Conservation (phyloP, 2,113 vertebrate species). For the Seriola rivoliana region DNA sequence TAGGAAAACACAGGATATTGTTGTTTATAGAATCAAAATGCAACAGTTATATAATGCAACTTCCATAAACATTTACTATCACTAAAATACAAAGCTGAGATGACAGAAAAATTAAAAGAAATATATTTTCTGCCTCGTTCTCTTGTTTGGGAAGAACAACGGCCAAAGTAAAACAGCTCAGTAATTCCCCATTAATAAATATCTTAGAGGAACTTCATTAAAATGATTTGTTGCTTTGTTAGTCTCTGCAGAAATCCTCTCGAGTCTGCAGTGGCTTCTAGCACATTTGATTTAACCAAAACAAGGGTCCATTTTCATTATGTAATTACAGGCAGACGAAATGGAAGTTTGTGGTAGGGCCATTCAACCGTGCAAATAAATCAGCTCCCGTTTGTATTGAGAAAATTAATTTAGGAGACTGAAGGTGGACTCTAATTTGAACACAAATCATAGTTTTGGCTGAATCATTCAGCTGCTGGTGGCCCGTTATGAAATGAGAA, state of each 20-base stretch:
- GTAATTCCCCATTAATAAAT: constrained; percentile 21
- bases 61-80: neutral
- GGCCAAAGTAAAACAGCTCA: neutral
- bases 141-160: neutral
- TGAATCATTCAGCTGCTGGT: constrained; percentile 23
- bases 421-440: constrained; percentile 58
- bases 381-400: constrained; percentile 46
- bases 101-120: neutral
- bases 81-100: neutral
- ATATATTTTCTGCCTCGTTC: neutral
- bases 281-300: constrained; percentile 42
- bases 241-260: constrained; percentile 34
- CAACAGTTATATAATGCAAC: neutral
- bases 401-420: constrained; percentile 48
- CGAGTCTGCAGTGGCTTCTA: constrained; percentile 16
- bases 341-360: constrained; percentile 23
- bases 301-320: constrained; percentile 50
- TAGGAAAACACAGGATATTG: constrained; percentile 32
- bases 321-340: constrained; percentile 58
- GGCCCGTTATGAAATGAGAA: neutral
- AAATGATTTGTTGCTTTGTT: constrained; percentile 15
- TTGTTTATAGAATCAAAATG: neutral
- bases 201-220: constrained; percentile 32
- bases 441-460: constrained; percentile 40
- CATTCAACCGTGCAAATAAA: constrained; percentile 38